Evolutionary conservation across 2,797 vertebrate genomes (phyloP).

Genomic region (Pangasius djambal): DNA sequence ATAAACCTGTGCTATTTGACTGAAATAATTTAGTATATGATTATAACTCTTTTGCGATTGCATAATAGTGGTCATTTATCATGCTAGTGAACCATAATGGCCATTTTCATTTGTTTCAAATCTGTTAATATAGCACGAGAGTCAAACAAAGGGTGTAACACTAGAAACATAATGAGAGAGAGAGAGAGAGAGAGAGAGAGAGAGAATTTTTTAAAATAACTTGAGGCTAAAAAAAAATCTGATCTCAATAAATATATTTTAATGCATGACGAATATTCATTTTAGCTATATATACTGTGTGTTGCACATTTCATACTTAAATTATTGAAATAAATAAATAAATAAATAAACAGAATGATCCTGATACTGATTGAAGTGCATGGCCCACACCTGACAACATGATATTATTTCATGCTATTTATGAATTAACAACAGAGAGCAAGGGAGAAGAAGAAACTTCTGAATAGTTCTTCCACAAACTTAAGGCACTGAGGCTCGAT

Average conservation of each 20-base stretch:
- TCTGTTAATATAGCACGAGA: too few species aligned
- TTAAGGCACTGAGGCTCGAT: constrained; percentile 71
- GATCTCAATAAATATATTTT: too few species aligned
- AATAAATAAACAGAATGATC: not conserved
- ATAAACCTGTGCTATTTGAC: not conserved
- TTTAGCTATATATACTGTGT: not conserved
- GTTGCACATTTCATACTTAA: not conserved
- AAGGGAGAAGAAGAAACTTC: constrained; percentile 51
- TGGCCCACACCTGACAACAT: too few species aligned
- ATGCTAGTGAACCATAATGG: not conserved
- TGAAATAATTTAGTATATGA: not conserved
- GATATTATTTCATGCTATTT: not conserved
- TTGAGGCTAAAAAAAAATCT: too few species aligned
- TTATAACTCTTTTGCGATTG: not conserved
- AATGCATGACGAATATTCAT: not conserved
- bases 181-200: not conserved
- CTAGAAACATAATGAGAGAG: too few species aligned
- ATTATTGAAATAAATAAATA: not conserved
- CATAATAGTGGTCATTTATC: too few species aligned
- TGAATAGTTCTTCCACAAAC: constrained; percentile 70
- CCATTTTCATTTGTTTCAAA: too few species aligned
- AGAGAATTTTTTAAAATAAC: too few species aligned
- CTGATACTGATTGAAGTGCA: not conserved
- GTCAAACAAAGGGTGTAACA: too few species aligned
- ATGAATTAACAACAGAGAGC: not conserved